phyloP scores from a whole-genome alignment of 1,140 invertebrate species.

The Sesamia nonagrioides region DNA sequence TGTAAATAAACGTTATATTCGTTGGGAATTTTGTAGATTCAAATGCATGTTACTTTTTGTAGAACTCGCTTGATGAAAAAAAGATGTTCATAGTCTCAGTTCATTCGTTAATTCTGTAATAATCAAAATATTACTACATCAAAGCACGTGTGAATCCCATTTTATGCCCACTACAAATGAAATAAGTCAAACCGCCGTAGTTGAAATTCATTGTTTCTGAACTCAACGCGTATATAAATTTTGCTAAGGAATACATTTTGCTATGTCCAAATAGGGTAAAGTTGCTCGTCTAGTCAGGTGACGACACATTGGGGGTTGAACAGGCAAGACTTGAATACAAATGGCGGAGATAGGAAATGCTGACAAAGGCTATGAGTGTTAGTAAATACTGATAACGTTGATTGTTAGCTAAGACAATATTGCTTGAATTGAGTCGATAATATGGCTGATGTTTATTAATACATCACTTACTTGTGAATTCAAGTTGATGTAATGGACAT shows the following conservation, averaged over 20 bases:
- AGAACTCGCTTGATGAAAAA: not conserved
- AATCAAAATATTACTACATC: no score
- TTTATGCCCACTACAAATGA: not conserved
- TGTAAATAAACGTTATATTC: not conserved
- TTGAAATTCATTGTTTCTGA: not conserved
- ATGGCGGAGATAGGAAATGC: conserved; percentile 39
- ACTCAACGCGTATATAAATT: not conserved
- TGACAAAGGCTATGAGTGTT: not conserved
- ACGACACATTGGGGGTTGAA: conserved; percentile 32
- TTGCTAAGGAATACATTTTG: not conserved
- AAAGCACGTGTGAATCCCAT: no score
- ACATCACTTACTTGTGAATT: no score
- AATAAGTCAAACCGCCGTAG: not conserved
- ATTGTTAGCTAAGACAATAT: not conserved
- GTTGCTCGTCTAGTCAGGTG: conserved; percentile 7
- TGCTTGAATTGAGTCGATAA: not conserved
- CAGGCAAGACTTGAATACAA: conserved; percentile 43
- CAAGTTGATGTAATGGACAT: no score
- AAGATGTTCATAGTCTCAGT: not conserved
- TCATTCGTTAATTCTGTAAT: no score
- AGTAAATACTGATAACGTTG: conserved; percentile 21
- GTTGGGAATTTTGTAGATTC: no score
- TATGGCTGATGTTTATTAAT: not conserved
- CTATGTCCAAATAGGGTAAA: not conserved
- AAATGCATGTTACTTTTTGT: not conserved